These are phyloP conservation scores for Lynx canadensis DNA, from an alignment of 2,113 vertebrate genomes.

Conservation along the genomic window DNA sequence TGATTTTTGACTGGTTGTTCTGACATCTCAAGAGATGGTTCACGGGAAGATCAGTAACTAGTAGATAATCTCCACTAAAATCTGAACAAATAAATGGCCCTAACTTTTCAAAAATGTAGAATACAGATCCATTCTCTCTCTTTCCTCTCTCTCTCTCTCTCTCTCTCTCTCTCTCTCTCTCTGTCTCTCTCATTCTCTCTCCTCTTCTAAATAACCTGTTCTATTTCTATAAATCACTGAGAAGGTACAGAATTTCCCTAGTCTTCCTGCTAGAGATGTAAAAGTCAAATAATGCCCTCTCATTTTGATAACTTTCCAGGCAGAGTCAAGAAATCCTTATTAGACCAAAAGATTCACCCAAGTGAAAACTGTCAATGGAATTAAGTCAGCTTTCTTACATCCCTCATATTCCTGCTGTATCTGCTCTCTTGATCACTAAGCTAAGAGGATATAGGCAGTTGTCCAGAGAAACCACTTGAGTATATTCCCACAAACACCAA, in stretches of 20 bases:
- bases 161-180: constrained; percentile 53
- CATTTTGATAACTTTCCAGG: not conserved
- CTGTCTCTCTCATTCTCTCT: constrained; percentile 31
- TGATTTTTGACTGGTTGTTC: not conserved
- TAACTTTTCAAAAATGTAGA: not conserved
- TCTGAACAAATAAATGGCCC: not conserved
- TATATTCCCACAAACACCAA: not conserved
- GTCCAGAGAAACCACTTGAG: not conserved
- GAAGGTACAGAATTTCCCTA: not conserved
- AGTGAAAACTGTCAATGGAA: not conserved
- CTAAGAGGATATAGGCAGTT: not conserved
- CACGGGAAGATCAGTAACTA: not conserved
- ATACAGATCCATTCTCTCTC: not conserved
- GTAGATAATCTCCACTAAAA: not conserved
- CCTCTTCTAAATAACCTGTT: not conserved
- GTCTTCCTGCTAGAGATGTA: not conserved
- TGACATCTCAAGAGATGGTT: not conserved
- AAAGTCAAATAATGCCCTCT: not conserved
- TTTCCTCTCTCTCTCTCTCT: not conserved
- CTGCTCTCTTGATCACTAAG: not conserved
- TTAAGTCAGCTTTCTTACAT: not conserved
- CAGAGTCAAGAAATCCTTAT: not conserved
- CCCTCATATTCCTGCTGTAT: not conserved
- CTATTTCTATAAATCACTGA: not conserved
- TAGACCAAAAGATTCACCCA: not conserved